These are phyloP conservation scores for Papilio helenus DNA, from an alignment of 1,140 invertebrate genomes.

Conservation along the genomic window DNA sequence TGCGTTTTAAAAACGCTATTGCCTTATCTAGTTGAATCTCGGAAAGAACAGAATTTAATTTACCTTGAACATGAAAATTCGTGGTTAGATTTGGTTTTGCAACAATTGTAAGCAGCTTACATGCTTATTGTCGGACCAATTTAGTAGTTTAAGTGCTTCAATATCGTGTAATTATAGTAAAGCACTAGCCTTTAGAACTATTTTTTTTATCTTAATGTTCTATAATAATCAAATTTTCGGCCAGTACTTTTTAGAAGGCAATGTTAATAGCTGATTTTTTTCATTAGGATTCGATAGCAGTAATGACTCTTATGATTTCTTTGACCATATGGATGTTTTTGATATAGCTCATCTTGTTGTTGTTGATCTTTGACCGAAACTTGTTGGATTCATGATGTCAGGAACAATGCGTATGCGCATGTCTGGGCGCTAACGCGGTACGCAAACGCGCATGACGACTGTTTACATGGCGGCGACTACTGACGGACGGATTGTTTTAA, in stretches of 20 bases:
- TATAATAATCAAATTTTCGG: not conserved
- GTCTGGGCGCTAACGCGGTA: slow-evolving; percentile 50
- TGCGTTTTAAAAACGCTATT: not conserved
- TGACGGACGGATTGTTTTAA: slow-evolving; percentile 42
- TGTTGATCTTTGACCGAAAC: slow-evolving; percentile 13
- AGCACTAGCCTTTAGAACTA: not conserved
- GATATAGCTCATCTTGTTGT: slow-evolving; percentile 1
- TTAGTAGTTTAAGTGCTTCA: not conserved
- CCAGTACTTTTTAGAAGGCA: not conserved
- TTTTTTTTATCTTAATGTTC: not conserved
- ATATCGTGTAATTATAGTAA: not conserved
- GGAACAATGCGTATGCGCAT: slow-evolving; percentile 8
- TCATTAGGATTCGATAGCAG: not conserved
- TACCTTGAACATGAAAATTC: not conserved
- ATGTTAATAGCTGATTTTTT: not conserved
- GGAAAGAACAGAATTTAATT: not conserved
- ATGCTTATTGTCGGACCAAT: not conserved
- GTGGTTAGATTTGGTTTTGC: not conserved
- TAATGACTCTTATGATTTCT: not conserved
- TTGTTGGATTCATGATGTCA: not conserved
- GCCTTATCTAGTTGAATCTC: not conserved
- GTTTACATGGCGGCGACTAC: slow-evolving; percentile 56
- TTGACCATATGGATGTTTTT: not conserved
- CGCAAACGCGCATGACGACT: slow-evolving; percentile 58
- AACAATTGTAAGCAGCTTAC: not conserved